These are phyloP conservation scores for Enteromius mattozi DNA, from an alignment of 2,797 vertebrate genomes.

Conservation along the genomic window DNA sequence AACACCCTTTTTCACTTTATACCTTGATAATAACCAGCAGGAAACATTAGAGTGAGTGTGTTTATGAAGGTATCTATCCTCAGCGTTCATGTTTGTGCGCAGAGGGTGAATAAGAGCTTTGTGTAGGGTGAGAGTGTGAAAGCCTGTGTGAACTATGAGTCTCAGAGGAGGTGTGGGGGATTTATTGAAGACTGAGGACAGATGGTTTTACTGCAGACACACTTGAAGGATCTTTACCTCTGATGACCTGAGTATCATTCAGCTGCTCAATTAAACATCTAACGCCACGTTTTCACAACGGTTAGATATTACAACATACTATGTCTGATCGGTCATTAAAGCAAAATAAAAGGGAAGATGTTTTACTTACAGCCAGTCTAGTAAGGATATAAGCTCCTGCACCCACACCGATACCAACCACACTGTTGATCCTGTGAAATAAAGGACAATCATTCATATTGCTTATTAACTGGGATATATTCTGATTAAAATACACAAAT, in stretches of 20 bases:
- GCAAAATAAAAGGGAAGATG: not conserved
- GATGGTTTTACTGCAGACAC: conserved; percentile 1
- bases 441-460: not conserved
- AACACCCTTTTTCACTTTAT: conserved; percentile 42
- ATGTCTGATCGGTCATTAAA: not conserved
- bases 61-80: not conserved
- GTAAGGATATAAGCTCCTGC: conserved; percentile 92
- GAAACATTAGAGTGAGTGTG: conserved; percentile 10
- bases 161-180: not conserved
- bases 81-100: not conserved
- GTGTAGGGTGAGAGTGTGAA: not conserved
- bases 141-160: conserved; percentile 7
- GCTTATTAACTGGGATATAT: not conserved
- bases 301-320: not conserved
- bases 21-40: conserved; percentile 34
- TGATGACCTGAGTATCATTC: not conserved
- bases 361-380: conserved; percentile 89
- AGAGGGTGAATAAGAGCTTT: conserved; percentile 20
- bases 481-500: not conserved
- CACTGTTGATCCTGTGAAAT: conserved; percentile 81
- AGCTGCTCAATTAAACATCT: not conserved
- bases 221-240: not conserved
- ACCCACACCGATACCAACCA: conserved; percentile 94
- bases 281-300: not conserved
- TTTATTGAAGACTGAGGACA: conserved; percentile 44